Evolutionary conservation across 2,113 vertebrate species (phyloP).

Genomic region (Orientallactaga bullata): DNA sequence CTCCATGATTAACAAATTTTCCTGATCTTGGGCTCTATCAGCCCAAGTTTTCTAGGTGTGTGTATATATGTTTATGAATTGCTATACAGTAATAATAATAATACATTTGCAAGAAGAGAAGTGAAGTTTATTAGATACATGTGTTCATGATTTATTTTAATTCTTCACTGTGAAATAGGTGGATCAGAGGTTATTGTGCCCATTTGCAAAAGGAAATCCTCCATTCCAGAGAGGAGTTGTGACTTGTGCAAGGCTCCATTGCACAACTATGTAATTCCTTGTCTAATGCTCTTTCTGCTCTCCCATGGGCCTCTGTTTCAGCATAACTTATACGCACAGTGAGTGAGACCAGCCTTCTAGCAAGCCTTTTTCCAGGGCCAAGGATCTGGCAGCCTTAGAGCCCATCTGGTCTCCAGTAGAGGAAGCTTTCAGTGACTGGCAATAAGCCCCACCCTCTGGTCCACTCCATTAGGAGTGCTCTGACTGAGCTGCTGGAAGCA

Average conservation of each 20-base stretch:
- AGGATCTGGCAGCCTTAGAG: slow-evolving; percentile 53
- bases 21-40: slow-evolving; percentile 7
- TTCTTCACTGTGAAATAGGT: slow-evolving; percentile 45
- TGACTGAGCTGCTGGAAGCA: slow-evolving; percentile 73
- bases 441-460: slow-evolving; percentile 53
- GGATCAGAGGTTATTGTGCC: slow-evolving; percentile 40
- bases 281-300: slow-evolving; percentile 38
- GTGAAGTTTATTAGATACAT: slow-evolving; percentile 50
- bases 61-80: slow-evolving; percentile 32
- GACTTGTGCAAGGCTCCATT: slow-evolving; percentile 55
- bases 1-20: slow-evolving; percentile 37
- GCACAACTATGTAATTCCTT: slow-evolving; percentile 50
- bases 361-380: slow-evolving; percentile 38
- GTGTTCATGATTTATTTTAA: slow-evolving; percentile 61
- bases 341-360: slow-evolving; percentile 59
- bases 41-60: slow-evolving; percentile 37
- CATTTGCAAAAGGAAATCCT: slow-evolving; percentile 55
- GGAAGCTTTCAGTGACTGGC: slow-evolving; percentile 71
- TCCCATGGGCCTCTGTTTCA: slow-evolving; percentile 50
- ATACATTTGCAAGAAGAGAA: slow-evolving; percentile 50
- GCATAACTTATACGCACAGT: slow-evolving; percentile 54
- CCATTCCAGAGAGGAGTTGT: slow-evolving; percentile 41
- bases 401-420: slow-evolving; percentile 69
- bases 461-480: slow-evolving; percentile 68
- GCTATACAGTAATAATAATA: slow-evolving; percentile 51